These are phyloP conservation scores for Sminthurides aquaticus DNA, from an alignment of 2,888 invertebrate genomes.

Conservation along the genomic window DNA sequence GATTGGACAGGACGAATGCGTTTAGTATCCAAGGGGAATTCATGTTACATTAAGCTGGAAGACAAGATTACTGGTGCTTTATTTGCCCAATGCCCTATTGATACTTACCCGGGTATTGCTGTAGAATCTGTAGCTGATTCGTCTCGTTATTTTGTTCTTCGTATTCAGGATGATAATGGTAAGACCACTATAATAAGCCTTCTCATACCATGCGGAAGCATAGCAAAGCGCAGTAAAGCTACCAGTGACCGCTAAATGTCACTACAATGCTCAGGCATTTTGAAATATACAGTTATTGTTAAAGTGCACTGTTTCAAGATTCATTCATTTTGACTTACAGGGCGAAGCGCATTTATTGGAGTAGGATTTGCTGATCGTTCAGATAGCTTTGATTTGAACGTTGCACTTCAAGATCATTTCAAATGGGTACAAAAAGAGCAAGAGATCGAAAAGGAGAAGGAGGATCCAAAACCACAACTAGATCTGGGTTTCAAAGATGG, in stretches of 20 bases:
- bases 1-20: conserved; percentile 97
- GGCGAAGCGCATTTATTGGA: conserved; percentile 87
- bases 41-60: conserved; percentile 84
- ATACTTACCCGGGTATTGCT: conserved; percentile 87
- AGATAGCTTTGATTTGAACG: conserved; percentile 98
- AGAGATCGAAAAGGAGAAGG: conserved; percentile 60
- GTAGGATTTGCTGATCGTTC: conserved; percentile 95
- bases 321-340: conserved; percentile 45
- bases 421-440: conserved; percentile 82
- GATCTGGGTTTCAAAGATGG: conserved; percentile 98
- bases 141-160: conserved; percentile 91
- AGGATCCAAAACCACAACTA: conserved; percentile 63
- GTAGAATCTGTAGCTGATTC: conserved; percentile 95
- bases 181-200: no score
- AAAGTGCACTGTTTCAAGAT: no score
- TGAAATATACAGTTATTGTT: no score
- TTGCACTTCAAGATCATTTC: conserved; percentile 95
- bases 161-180: conserved; percentile 91
- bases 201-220: no score
- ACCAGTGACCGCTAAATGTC: no score
- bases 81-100: conserved; percentile 94
- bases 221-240: no score
- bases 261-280: no score
- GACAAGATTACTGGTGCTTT: conserved; percentile 87
- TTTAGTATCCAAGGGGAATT: conserved; percentile 78